phyloP scores from a whole-genome alignment of 2,888 invertebrate species.

The Beris morrisii region DNA sequence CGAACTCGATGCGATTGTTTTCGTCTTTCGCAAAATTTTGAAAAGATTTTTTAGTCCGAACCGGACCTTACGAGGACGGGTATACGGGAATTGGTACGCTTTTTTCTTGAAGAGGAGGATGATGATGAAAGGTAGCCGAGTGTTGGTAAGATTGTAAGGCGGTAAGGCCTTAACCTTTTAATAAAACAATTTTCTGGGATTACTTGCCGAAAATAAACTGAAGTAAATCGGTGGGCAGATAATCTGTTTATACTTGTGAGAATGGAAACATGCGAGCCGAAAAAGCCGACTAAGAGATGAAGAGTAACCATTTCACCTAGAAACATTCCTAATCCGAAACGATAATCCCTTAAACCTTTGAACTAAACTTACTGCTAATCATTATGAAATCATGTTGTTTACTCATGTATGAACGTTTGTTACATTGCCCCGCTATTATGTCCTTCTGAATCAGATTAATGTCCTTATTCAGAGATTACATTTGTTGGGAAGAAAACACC shows the following conservation, averaged over 20 bases:
- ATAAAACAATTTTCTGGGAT: conserved; percentile 57
- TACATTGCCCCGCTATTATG: conserved; percentile 36
- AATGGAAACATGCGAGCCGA: conserved; percentile 35
- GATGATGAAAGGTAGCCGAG: conserved; percentile 44
- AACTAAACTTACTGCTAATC: conserved; percentile 34
- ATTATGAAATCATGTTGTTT: conserved; percentile 46
- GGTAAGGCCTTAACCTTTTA: conserved; percentile 54
- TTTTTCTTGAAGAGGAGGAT: background rate
- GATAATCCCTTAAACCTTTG: conserved; percentile 54
- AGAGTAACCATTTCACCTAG: conserved; percentile 35
- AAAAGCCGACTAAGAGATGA: conserved; percentile 32
- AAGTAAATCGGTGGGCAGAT: conserved; percentile 56
- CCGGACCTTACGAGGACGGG: conserved; percentile 14
- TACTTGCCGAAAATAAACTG: conserved; percentile 39
- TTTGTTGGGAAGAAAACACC: conserved; percentile 47
- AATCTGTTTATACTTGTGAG: conserved; percentile 54
- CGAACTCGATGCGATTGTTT: conserved; percentile 17
- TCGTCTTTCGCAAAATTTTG: conserved; percentile 19
- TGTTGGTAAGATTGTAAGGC: conserved; percentile 46
- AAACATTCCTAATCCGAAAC: conserved; percentile 55
- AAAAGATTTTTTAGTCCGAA: conserved; percentile 8
- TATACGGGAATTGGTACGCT: conserved; percentile 7
- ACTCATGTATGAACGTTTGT: conserved; percentile 51
- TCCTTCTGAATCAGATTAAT: conserved; percentile 39
- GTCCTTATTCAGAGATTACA: conserved; percentile 41